Percentiles rank a stretch among this genome's conserved stretches.
Evolutionary conservation across 2,113 vertebrate genomes (phyloP).

Genomic region (Vulpes lagopus): DNA sequence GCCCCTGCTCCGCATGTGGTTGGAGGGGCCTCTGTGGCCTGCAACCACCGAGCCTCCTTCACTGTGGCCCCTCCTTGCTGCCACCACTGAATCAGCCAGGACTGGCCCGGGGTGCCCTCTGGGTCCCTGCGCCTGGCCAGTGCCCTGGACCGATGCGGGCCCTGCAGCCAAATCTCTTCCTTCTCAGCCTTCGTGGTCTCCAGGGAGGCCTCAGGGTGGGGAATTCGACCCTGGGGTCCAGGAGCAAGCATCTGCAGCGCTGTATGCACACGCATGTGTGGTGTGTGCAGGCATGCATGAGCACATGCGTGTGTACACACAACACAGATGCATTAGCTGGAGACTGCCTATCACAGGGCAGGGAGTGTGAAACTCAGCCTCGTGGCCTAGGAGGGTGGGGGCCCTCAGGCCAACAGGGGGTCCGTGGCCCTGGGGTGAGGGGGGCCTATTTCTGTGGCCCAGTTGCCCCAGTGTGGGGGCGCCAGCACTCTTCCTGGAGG

Average conservation of each 20-base stretch:
- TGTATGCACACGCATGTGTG: background rate
- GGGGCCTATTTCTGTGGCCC: background rate
- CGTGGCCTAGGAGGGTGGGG: background rate
- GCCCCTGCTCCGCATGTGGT: fast-evolving
- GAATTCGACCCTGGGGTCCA: fast-evolving
- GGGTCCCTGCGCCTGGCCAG: fast-evolving
- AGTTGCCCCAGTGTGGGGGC: background rate
- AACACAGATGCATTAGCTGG: fast-evolving
- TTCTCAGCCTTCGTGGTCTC: no score
- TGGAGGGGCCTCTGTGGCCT: background rate
- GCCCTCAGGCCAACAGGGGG: no score
- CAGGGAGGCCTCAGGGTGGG: background rate
- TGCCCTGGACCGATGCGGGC: fast-evolving
- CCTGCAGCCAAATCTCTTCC: background rate
- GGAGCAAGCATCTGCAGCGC: background rate
- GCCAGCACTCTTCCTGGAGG: background rate
- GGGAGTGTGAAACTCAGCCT: background rate
- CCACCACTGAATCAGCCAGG: background rate
- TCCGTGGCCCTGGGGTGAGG: background rate
- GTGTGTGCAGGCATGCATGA: background rate
- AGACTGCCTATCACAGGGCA: fast-evolving
- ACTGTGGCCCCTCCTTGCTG: background rate
- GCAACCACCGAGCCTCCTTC: background rate
- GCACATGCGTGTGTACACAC: fast-evolving
- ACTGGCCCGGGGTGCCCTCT: background rate